Conservation (phyloP, 2,888 invertebrate genomes). For the Heliothis peltigera region DNA sequence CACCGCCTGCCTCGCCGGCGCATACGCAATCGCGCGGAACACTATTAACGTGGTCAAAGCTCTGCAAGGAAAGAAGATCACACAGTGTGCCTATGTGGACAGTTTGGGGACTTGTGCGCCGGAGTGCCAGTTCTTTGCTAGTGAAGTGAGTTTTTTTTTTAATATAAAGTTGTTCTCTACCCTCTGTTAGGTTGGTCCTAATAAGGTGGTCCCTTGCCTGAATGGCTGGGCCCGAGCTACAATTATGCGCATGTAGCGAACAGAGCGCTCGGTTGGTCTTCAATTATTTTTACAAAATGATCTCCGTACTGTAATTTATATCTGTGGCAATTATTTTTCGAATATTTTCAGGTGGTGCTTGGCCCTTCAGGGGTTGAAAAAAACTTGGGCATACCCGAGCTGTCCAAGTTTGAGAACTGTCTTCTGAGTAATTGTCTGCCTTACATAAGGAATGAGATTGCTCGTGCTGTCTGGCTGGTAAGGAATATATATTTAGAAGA, state of each 20-base stretch:
- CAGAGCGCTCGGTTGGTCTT: too few relatives aligned
- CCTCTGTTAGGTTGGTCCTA: too few relatives aligned
- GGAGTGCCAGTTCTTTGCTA: slow-evolving; percentile 82
- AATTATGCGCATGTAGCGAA: too few relatives aligned
- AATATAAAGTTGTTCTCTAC: too few relatives aligned
- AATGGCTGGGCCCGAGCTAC: too few relatives aligned
- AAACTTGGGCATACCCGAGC: slow-evolving; percentile 81
- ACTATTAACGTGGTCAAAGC: slow-evolving; percentile 83
- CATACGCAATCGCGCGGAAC: slow-evolving; percentile 82
- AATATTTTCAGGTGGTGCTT: slow-evolving; percentile 69
- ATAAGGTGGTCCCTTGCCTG: too few relatives aligned
- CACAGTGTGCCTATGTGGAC: slow-evolving; percentile 83
- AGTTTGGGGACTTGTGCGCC: slow-evolving; percentile 81
- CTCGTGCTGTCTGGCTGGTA: slow-evolving; percentile 84
- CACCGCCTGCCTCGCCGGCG: slow-evolving; percentile 81
- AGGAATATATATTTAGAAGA: slow-evolving; percentile 30
- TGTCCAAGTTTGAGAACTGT: slow-evolving; percentile 84
- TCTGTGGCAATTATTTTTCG: neutral
- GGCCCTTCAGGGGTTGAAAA: slow-evolving; percentile 83
- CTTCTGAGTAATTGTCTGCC: slow-evolving; percentile 80
- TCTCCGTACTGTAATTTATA: neutral
- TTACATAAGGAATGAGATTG: slow-evolving; percentile 80
- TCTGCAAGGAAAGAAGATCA: slow-evolving; percentile 75
- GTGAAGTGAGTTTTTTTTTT: slow-evolving; percentile 71
- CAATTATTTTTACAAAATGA: too few relatives aligned